Evolutionary conservation across 2,888 invertebrate species (phyloP), one percentile per base, ranked within the genome.

Genomic region (Nasonovia ribisnigri): DNA sequence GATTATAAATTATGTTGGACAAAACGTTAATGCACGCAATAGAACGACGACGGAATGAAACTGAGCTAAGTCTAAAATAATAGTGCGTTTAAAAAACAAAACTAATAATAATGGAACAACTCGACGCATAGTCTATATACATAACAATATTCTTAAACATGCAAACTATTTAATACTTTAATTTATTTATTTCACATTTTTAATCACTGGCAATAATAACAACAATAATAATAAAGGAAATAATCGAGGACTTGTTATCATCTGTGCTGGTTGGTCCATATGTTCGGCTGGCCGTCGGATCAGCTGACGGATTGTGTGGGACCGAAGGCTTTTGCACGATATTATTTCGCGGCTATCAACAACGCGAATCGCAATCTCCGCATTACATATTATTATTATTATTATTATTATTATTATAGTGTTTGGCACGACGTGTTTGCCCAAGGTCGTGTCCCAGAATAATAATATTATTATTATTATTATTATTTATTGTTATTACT

Each of bases 71-170:
- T 60, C 60, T 60, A 46, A 1, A 67, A n/a, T 60, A 67, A 67
- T 42, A 77, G 77, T 36, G 46, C 54, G 43, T 16, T 57, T n/a
- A 43, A 67, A 90, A 67, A 90, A 67, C 60, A 90, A 90, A 90
- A 90, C 43, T 13, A 90, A 90, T 77, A 60, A 26, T 57, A 42
- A 43, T 29, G 60, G 29, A 90, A 90, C 43, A 6, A 46, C 43
- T 60, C 20, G 10, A 16, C 60, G 60, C 46, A 90, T n/a, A 90
- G 0, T 43, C 8, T 36, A 29, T 29, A 29, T 46, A 90, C 20
- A 77, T 77, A 77, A 77, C 67, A 77, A 36, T 77, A 77, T 36
- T 77, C 20, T 77, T 36, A 20, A 8, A 77, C 77, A 77, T 77
- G 20, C 36, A 36, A 77, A 42, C 77, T 20, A 36, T 77, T 77